phyloP scores from a whole-genome alignment of 2,888 invertebrate genomes.

The Melieria picta region DNA sequence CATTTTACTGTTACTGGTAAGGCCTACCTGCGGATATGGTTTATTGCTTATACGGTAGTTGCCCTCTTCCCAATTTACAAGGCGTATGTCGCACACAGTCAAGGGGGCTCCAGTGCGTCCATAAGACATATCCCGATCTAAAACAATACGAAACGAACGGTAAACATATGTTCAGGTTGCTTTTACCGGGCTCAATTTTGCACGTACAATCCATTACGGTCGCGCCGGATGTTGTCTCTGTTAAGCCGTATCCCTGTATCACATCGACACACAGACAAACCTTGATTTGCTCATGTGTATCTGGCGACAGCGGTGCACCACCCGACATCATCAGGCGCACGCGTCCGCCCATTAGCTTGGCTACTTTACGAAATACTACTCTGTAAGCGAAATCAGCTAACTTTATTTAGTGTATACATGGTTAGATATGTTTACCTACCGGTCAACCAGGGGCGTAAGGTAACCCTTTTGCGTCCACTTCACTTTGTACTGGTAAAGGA shows the following conservation, averaged over 20 bases:
- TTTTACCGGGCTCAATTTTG: background rate
- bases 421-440: constrained; percentile 59
- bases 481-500: constrained; percentile 93
- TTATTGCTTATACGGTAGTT: constrained; percentile 88
- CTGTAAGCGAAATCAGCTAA: constrained; percentile 43
- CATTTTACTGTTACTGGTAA: background rate
- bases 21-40: constrained; percentile 75
- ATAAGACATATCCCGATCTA: constrained; percentile 67
- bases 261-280: constrained; percentile 91
- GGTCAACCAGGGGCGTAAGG: constrained; percentile 80
- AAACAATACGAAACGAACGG: constrained; percentile 12
- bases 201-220: constrained; percentile 81
- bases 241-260: constrained; percentile 95
- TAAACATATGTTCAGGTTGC: too few species aligned
- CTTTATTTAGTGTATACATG: background rate
- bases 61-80: constrained; percentile 95
- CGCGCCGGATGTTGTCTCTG: constrained; percentile 96
- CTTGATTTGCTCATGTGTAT: constrained; percentile 94
- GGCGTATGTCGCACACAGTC: constrained; percentile 82
- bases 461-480: constrained; percentile 86
- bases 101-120: constrained; percentile 92
- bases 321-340: constrained; percentile 90
- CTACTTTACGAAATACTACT: constrained; percentile 64
- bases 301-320: constrained; percentile 94
- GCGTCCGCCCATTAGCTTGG: constrained; percentile 84